These are phyloP conservation scores for Scatophagus argus DNA, from an alignment of 2,113 vertebrate species.

Conservation along the genomic window DNA sequence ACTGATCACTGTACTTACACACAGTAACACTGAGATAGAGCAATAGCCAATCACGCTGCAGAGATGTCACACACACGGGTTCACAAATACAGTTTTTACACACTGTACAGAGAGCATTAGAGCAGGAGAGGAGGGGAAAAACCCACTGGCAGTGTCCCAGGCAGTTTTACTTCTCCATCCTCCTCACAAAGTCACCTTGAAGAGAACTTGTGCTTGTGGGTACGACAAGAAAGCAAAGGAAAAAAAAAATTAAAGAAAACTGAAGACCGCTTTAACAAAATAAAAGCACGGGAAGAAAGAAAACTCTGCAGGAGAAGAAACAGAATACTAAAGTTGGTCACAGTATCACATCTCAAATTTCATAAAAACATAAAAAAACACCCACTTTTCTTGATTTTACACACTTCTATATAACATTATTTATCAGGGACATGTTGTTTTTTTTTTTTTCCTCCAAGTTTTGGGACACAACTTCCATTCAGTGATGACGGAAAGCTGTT, in stretches of 20 bases:
- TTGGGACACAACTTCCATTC: slow-evolving; percentile 22
- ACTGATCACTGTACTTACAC: slow-evolving; percentile 64
- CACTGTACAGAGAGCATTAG: slow-evolving; percentile 70
- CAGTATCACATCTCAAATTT: slow-evolving; percentile 70
- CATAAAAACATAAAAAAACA: slow-evolving; percentile 53
- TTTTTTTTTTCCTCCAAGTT: slow-evolving; percentile 28
- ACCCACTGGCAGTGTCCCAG: slow-evolving; percentile 65
- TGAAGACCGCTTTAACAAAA: slow-evolving; percentile 28
- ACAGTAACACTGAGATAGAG: slow-evolving; percentile 66
- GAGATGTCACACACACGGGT: slow-evolving; percentile 61
- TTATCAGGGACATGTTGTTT: slow-evolving; percentile 39
- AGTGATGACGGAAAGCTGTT: slow-evolving; percentile 7
- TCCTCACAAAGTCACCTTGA: slow-evolving; percentile 50
- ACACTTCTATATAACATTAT: slow-evolving; percentile 36
- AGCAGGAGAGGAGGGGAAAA: slow-evolving; percentile 30
- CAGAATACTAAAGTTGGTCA: slow-evolving; percentile 62
- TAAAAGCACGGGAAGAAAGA: slow-evolving; percentile 27
- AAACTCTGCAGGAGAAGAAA: slow-evolving; percentile 29
- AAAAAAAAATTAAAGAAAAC: not conserved
- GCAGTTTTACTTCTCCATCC: slow-evolving; percentile 62
- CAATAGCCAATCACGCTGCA: slow-evolving; percentile 58
- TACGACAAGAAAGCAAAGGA: slow-evolving; percentile 35
- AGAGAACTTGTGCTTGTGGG: slow-evolving; percentile 77
- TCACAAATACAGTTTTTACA: slow-evolving; percentile 66
- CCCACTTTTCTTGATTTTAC: slow-evolving; percentile 20